Evolutionary conservation across 2,113 vertebrate species (phyloP).

Genomic region (Passer domesticus): DNA sequence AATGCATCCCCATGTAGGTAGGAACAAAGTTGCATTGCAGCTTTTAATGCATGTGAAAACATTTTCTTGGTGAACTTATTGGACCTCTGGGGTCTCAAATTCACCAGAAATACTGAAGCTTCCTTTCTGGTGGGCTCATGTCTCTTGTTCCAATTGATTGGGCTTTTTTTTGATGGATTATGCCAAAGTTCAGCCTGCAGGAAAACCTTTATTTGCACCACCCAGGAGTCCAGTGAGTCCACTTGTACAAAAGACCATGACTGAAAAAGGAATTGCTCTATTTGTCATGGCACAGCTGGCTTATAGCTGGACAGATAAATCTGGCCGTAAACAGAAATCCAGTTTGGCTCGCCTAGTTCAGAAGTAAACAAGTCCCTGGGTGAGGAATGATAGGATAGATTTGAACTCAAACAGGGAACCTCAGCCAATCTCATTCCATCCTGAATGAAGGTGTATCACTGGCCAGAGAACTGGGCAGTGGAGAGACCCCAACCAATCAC

Average conservation of each 20-base stretch:
- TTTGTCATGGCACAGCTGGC: background rate
- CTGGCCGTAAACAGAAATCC: background rate
- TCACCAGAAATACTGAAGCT: background rate
- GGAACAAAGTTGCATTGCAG: background rate
- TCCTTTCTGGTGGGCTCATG: background rate
- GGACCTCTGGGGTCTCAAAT: background rate
- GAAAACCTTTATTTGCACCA: background rate
- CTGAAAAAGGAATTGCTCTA: background rate
- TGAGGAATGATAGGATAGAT: background rate
- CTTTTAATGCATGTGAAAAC: background rate
- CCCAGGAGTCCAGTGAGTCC: background rate
- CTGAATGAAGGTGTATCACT: background rate
- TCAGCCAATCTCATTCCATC: background rate
- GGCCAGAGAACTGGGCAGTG: background rate
- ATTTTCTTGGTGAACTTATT: background rate
- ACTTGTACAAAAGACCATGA: background rate
- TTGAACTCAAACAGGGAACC: background rate
- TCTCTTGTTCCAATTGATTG: background rate
- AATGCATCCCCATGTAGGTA: background rate
- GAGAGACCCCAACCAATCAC: background rate
- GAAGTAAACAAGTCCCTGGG: background rate
- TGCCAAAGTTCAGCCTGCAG: background rate
- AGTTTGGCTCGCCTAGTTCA: background rate
- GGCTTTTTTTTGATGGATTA: background rate
- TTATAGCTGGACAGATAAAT: background rate